phyloP scores from a whole-genome alignment of 2,113 vertebrate species.

The Gracilinanus agilis region DNA sequence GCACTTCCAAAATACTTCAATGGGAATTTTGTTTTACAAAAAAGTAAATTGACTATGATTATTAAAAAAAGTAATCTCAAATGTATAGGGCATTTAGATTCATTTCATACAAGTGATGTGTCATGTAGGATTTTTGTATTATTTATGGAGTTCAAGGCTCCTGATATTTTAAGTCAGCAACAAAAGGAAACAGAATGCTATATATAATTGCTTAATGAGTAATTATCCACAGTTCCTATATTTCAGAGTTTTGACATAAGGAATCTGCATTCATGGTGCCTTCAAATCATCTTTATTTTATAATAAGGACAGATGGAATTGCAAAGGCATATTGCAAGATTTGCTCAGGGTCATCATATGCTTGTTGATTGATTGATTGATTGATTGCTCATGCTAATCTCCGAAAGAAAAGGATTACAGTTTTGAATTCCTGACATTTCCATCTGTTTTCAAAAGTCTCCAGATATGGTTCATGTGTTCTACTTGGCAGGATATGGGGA shows the following conservation, averaged over 20 bases:
- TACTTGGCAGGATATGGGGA: background rate
- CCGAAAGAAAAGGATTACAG: constrained; percentile 23
- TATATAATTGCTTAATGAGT: background rate
- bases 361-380: background rate
- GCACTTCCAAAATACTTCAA: constrained; percentile 2
- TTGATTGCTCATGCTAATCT: background rate
- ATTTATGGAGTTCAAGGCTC: background rate
- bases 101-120: background rate
- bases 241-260: background rate
- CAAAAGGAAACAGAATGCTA: constrained; percentile 7
- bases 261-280: constrained; percentile 19
- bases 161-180: background rate
- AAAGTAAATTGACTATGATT: background rate
- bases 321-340: background rate
- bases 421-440: constrained; percentile 2
- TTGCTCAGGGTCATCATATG: background rate
- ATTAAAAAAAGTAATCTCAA: constrained; percentile 29
- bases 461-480: background rate
- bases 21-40: background rate
- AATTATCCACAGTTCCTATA: constrained; percentile 1
- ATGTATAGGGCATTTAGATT: background rate
- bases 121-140: background rate
- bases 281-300: background rate
- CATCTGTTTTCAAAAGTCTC: constrained; percentile 14
- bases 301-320: background rate